These are phyloP conservation scores for Drosophila grimshawi DNA, from an alignment of 1,140 invertebrate species.

Conservation along the genomic window DNA sequence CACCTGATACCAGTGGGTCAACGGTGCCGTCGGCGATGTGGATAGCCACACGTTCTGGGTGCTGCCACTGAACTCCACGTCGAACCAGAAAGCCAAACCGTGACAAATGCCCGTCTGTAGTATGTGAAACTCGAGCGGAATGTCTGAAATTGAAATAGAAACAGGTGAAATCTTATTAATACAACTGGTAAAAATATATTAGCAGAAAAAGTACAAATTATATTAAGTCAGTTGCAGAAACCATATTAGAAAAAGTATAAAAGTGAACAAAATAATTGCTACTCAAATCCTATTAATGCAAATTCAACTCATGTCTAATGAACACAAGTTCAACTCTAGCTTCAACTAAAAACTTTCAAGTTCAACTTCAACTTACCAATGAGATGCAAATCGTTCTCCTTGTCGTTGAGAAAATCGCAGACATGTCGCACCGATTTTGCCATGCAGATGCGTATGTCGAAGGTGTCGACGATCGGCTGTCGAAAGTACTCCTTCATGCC, in stretches of 20 bases:
- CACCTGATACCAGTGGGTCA: constrained; percentile 99
- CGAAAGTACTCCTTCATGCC: constrained; percentile 99
- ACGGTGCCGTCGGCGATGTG: constrained; percentile 98
- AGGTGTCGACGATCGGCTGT: constrained; percentile 99
- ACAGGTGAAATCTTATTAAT: no score
- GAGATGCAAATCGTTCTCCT: constrained; percentile 97
- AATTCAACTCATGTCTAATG: no score
- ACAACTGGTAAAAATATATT: no score
- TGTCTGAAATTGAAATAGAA: constrained; percentile 85
- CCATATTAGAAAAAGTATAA: no score
- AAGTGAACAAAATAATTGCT: no score
- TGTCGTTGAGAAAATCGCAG: constrained; percentile 97
- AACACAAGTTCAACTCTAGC: no score
- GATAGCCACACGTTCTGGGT: constrained; percentile 97
- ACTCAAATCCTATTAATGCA: no score
- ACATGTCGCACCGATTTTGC: constrained; percentile 97
- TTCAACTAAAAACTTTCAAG: constrained; percentile 1
- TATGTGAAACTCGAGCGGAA: constrained; percentile 97
- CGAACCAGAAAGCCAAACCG: constrained; percentile 99
- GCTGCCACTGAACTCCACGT: constrained; percentile 98
- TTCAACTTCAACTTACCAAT: constrained; percentile 87
- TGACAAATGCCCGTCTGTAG: constrained; percentile 97
- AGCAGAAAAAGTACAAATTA: no score
- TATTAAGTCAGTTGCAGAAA: no score
- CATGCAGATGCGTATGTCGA: constrained; percentile 98